Percentiles rank a stretch among this genome's conserved stretches.
Evolutionary conservation across 2,797 vertebrate genomes (phyloP).

Genomic region (Dromococcyx pavoninus): DNA sequence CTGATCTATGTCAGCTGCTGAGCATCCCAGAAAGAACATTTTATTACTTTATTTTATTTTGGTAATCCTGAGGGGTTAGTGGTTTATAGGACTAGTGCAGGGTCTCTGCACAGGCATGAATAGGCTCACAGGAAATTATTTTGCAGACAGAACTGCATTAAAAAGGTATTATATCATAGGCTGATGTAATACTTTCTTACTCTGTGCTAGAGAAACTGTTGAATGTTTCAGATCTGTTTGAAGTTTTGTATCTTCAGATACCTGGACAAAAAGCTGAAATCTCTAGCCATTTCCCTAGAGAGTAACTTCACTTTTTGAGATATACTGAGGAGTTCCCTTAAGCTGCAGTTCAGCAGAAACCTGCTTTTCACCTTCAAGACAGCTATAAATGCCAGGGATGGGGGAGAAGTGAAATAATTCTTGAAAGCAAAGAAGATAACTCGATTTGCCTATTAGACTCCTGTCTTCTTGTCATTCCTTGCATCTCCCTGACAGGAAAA

Average conservation of each 20-base stretch:
- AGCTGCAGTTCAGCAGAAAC: neutral
- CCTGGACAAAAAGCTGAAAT: slow-evolving; percentile 7
- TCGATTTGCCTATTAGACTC: neutral
- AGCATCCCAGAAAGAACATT: neutral
- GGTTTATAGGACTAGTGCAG: neutral
- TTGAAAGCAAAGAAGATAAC: neutral
- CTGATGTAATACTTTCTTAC: neutral
- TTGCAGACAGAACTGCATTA: neutral
- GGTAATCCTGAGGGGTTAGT: neutral
- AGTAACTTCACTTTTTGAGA: neutral
- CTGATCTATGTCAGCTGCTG: neutral
- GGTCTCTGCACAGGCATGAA: neutral
- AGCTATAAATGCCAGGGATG: neutral
- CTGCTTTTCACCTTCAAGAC: slow-evolving; percentile 15
- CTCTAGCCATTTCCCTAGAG: neutral
- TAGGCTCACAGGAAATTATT: neutral
- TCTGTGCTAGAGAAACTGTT: neutral
- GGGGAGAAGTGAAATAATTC: neutral
- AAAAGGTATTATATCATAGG: neutral
- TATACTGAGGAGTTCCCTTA: neutral
- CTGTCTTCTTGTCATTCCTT: neutral
- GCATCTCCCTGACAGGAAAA: neutral
- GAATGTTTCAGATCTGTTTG: neutral
- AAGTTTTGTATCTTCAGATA: slow-evolving; percentile 9
- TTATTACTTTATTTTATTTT: neutral